Evolutionary conservation across 2,888 invertebrate species (phyloP).

Genomic region (Therioaphis trifolii): DNA sequence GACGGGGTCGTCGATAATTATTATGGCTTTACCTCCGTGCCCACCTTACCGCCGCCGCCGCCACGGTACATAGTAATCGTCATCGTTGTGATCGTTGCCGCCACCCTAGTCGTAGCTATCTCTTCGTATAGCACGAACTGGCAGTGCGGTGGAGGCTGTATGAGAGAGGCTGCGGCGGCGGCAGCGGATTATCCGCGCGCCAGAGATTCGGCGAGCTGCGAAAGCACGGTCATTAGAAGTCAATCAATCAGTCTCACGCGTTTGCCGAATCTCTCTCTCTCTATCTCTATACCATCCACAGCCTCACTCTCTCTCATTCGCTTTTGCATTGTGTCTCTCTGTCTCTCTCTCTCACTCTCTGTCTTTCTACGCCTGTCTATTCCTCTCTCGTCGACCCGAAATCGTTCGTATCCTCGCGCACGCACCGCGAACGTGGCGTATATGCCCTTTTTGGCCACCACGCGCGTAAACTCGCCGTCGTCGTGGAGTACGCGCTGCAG

Average conservation of each 20-base stretch:
- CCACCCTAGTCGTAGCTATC: no score
- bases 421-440: no score
- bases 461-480: no score
- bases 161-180: background rate
- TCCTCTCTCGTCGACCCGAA: background rate
- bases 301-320: background rate
- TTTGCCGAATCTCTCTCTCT: background rate
- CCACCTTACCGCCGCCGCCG: background rate
- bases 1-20: slow-evolving; percentile 48
- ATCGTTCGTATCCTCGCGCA: background rate
- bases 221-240: slow-evolving; percentile 59
- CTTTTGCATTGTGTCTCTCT: background rate
- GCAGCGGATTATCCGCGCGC: slow-evolving; percentile 8
- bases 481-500: no score
- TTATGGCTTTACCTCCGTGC: slow-evolving; percentile 28
- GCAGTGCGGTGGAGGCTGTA: no score
- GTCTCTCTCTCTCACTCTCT: background rate
- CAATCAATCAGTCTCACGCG: slow-evolving; percentile 59
- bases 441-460: no score
- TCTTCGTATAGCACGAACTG: no score
- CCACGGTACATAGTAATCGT: background rate
- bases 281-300: background rate
- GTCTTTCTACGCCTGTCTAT: background rate
- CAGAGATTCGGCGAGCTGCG: slow-evolving; percentile 33
- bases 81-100: background rate